Conservation (phyloP, 2,113 vertebrate species). For the Alouatta palliata region DNA sequence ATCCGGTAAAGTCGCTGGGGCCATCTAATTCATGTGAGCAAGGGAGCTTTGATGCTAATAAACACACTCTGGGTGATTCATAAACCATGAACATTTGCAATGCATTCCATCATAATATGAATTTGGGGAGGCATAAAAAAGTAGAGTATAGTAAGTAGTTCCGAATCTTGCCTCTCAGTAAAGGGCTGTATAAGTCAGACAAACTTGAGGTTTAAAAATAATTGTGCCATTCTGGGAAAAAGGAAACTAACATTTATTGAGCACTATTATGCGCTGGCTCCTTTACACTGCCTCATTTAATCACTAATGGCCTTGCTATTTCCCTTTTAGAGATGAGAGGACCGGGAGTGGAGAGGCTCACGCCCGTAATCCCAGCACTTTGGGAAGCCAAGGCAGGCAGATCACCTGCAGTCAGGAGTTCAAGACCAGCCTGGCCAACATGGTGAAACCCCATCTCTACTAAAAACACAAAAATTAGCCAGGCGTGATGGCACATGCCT, state of each 20-base stretch:
- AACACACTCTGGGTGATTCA: neutral
- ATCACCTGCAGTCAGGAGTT: too few relatives aligned
- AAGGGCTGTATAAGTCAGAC: neutral
- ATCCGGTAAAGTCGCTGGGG: neutral
- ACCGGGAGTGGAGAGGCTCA: too few relatives aligned
- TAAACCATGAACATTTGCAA: neutral
- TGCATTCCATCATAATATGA: neutral
- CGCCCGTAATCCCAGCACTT: too few relatives aligned
- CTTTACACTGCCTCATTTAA: neutral
- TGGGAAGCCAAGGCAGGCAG: too few relatives aligned
- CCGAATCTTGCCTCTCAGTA: neutral
- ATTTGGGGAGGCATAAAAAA: neutral
- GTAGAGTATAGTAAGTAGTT: too few relatives aligned
- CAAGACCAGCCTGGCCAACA: too few relatives aligned
- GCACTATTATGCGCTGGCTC: neutral
- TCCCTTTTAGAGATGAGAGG: neutral
- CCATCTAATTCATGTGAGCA: neutral
- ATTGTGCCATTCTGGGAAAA: neutral
- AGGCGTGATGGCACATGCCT: too few relatives aligned
- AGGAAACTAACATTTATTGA: neutral
- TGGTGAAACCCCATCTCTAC: too few relatives aligned
- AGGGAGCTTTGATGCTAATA: neutral
- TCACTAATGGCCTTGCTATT: neutral
- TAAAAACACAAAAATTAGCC: too few relatives aligned
- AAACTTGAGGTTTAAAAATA: constrained; percentile 32